These are phyloP conservation scores for Netelia inedita DNA, from an alignment of 2,888 invertebrate species.

Conservation along the genomic window DNA sequence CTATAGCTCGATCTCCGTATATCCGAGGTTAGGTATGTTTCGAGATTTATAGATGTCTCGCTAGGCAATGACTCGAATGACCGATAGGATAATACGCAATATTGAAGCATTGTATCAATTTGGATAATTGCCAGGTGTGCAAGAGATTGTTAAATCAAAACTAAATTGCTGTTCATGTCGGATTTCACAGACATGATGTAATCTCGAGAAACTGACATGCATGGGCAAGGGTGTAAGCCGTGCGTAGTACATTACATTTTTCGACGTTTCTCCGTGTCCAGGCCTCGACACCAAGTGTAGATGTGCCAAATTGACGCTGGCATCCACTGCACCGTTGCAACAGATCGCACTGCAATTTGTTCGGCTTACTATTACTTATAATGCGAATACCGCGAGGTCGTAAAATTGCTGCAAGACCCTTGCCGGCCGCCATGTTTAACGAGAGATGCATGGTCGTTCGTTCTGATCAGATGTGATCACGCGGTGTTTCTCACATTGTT, in stretches of 20 bases:
- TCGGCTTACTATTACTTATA: constrained; percentile 78
- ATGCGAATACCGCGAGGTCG: constrained; percentile 81
- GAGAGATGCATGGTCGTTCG: constrained; percentile 78
- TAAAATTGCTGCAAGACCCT: constrained; percentile 82
- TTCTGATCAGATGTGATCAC: constrained; percentile 20
- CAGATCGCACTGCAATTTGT: constrained; percentile 73
- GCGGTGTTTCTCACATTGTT: neutral
- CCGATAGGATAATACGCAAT: constrained; percentile 8
- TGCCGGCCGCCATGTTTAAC: constrained; percentile 85
- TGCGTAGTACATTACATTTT: constrained; percentile 78
- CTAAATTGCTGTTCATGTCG: constrained; percentile 4
- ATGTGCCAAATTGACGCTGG: constrained; percentile 74
- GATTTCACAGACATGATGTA: constrained; percentile 78
- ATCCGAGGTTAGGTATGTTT: constrained; percentile 47
- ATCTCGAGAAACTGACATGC: constrained; percentile 68
- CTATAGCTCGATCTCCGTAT: neutral
- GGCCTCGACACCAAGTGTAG: constrained; percentile 75
- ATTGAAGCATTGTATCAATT: neutral
- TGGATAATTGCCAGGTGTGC: constrained; percentile 9
- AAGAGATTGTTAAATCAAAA: constrained; percentile 15
- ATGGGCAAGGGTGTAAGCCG: neutral
- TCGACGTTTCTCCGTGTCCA: constrained; percentile 74
- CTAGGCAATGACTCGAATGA: neutral
- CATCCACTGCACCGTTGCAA: constrained; percentile 76
- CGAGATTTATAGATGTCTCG: constrained; percentile 9